phyloP scores from a whole-genome alignment of 2,888 invertebrate species.

The Aleiodes leptofemur region DNA sequence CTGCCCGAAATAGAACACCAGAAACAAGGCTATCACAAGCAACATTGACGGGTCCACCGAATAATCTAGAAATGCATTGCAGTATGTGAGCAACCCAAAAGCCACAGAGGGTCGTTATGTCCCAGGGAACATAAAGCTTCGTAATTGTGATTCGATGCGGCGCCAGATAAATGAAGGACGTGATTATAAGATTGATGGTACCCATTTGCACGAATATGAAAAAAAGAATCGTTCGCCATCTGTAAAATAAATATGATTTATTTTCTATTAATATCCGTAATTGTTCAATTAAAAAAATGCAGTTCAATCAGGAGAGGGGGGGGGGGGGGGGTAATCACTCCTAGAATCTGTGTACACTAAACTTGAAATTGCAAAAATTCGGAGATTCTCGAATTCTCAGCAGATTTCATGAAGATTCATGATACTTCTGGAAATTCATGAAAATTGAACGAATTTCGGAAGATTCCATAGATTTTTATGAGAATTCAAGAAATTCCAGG shows the following conservation, averaged over 20 bases:
- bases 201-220: slow-evolving; percentile 43
- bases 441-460: no score
- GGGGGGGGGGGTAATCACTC: no score
- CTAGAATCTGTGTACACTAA: no score
- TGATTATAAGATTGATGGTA: slow-evolving; percentile 30
- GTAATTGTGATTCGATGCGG: slow-evolving; percentile 40
- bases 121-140: slow-evolving; percentile 24
- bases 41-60: not conserved
- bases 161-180: slow-evolving; percentile 23
- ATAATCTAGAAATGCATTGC: not conserved
- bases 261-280: no score
- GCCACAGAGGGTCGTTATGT: not conserved
- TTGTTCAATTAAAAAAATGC: no score
- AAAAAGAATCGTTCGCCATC: slow-evolving; percentile 39
- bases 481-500: no score
- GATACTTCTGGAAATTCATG: no score
- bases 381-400: no score
- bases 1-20: not conserved
- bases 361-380: no score
- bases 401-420: no score
- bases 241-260: not conserved
- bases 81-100: slow-evolving; percentile 1
- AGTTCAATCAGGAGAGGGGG: no score
- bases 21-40: slow-evolving; percentile 10
- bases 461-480: no score